Evolutionary conservation across 2,797 vertebrate genomes (phyloP), one percentile per base, ranked within the genome.

Genomic region (Parauchenoglanis punctatus): DNA sequence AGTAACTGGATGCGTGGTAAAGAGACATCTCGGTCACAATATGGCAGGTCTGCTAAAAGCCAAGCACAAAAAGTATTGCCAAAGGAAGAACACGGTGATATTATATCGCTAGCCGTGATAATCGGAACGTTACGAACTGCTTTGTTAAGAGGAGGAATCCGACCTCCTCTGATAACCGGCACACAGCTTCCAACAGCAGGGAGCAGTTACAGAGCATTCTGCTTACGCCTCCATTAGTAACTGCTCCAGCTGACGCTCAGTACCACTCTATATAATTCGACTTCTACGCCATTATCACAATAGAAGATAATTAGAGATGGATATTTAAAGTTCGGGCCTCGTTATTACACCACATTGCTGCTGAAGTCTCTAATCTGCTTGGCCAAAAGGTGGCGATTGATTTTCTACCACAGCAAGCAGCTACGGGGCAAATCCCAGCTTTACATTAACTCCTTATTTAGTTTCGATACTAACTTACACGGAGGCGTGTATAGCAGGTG

Each of bases 201-300:
- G 28, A 25, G 54, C 65, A 81, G 25, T 7, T 70, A 13, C 65
- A 56, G 46, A 82, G 40, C 23, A 82, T 75, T 63, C 78, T 59
- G 56, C 25, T 28, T 12, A n/a, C 0, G 31, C 28, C 46, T 73
- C 12, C 40, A 68, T 76, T 10, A 81, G 63, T 68, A 81, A 81
- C 52, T 1, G 52, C 65, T 70, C 65, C 85, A 86, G 52, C 85
- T 72, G 65, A 86, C 46, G 17, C 65, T 81, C 17, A 31, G 61
- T 68, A 72, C 13, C n/a, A 31, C 28, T 31, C 65, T 35, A 31
- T 20, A 17, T 4, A 73, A 23, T 44, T 70, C 40, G 4, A 40
- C 31, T 70, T 75, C 25, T 54, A 7, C 46, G 12, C 23, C 25
- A 2, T 23, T 28, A 72, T 25, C 77, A 72, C 25, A 86, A 46